Evolutionary conservation across 2,113 vertebrate genomes (phyloP).

Genomic region (Enhydra lutris): DNA sequence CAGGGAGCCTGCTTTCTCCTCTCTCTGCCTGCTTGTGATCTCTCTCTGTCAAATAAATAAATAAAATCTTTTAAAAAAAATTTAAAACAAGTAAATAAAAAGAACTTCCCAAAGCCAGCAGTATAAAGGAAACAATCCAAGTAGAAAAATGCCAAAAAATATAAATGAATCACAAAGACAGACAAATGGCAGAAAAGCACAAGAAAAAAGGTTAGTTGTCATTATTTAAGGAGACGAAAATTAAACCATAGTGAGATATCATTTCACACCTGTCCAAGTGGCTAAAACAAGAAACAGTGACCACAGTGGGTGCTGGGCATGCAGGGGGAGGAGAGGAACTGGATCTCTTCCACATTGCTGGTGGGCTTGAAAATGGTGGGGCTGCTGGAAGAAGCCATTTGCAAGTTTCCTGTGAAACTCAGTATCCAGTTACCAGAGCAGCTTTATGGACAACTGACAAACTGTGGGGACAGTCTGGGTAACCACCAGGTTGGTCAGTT

Average conservation of each 20-base stretch:
- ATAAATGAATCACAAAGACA: not conserved
- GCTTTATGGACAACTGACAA: accelerated
- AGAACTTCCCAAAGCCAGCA: not conserved
- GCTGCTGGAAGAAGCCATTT: accelerated
- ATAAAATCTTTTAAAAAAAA: too few relatives aligned
- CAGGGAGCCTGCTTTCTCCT: too few relatives aligned
- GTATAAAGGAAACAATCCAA: not conserved
- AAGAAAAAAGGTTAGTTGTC: not conserved
- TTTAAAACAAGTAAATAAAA: not conserved
- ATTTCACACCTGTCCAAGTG: not conserved
- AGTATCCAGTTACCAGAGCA: too few relatives aligned
- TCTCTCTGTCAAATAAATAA: too few relatives aligned
- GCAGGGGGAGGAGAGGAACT: too few relatives aligned
- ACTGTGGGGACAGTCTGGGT: not conserved
- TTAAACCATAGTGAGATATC: not conserved
- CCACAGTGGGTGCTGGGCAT: too few relatives aligned
- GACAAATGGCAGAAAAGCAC: not conserved
- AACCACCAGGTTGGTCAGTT: accelerated
- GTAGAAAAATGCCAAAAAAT: not conserved
- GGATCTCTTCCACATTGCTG: not conserved
- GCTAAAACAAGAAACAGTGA: not conserved
- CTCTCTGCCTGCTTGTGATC: too few relatives aligned
- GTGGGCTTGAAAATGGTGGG: not conserved
- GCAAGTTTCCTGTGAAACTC: not conserved
- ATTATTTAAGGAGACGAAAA: not conserved